A percentile compares a stretch with the other conserved stretches of the same genome.
Conservation (phyloP, 2,113 vertebrate species). For the Scomber scombrus region DNA sequence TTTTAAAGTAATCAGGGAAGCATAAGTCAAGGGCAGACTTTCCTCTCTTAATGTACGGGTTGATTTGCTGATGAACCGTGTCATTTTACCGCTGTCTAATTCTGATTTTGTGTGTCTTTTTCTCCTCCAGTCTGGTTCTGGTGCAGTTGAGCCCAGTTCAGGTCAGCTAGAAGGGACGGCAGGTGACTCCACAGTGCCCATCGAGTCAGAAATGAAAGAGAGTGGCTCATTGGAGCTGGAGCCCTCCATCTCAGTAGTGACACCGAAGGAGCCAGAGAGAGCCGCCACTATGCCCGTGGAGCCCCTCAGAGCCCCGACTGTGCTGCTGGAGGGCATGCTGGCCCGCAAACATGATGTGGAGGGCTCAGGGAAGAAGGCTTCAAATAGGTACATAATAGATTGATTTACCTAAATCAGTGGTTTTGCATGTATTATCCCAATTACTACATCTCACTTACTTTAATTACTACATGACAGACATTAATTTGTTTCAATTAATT, state of each 20-base stretch:
- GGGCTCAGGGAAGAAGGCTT: constrained; percentile 91
- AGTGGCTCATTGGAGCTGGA: constrained; percentile 78
- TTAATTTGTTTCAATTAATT: background rate
- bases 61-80: background rate
- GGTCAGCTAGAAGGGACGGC: constrained; percentile 61
- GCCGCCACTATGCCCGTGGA: constrained; percentile 83
- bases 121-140: constrained; percentile 68
- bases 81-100: background rate
- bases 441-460: background rate
- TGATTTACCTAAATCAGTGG: too few species aligned
- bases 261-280: constrained; percentile 67
- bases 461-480: background rate
- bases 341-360: constrained; percentile 94
- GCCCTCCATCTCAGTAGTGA: constrained; percentile 57
- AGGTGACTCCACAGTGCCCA: constrained; percentile 66
- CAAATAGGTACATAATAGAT: constrained; percentile 88
- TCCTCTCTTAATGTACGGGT: background rate
- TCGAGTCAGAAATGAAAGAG: constrained; percentile 74
- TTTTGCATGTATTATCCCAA: background rate
- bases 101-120: background rate
- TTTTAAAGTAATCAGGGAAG: background rate
- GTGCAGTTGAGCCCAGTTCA: constrained; percentile 69
- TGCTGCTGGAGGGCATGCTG: constrained; percentile 91
- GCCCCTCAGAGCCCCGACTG: constrained; percentile 59
- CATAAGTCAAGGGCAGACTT: background rate